Evolutionary conservation across 2,113 vertebrate species (phyloP).

Genomic region (Thamnophis sirtalis): DNA sequence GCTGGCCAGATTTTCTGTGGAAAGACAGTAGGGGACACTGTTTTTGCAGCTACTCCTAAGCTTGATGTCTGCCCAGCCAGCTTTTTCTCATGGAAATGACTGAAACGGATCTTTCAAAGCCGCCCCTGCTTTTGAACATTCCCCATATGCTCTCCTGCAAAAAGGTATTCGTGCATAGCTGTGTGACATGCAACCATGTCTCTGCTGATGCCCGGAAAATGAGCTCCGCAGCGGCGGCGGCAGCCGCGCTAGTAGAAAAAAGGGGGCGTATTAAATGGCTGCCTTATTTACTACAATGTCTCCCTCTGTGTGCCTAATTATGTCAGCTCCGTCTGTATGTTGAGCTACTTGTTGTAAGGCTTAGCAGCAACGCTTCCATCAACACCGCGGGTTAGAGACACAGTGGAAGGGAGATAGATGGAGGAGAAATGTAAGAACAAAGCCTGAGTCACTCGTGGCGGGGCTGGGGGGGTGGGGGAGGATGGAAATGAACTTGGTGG

Average conservation of each 20-base stretch:
- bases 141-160: background rate
- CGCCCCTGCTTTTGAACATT: background rate
- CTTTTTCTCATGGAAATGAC: background rate
- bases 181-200: background rate
- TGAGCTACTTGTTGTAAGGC: constrained; percentile 61
- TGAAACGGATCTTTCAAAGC: background rate
- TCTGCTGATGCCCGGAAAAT: background rate
- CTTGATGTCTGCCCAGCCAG: background rate
- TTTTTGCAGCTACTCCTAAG: background rate
- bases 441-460: background rate
- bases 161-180: background rate
- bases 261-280: constrained; percentile 1
- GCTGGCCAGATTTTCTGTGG: background rate
- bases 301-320: constrained; percentile 50
- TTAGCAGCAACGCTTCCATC: constrained; percentile 47
- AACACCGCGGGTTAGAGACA: constrained; percentile 35
- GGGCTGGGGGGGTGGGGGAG: too few relatives aligned
- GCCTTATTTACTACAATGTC: constrained; percentile 10
- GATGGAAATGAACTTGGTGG: background rate
- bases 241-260: background rate
- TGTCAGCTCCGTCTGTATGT: constrained; percentile 54
- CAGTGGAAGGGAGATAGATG: constrained; percentile 43
- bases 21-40: background rate
- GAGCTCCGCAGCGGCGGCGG: background rate
- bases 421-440: constrained; percentile 25